These are phyloP conservation scores for Scaptomyza pallida DNA, from an alignment of 1,140 invertebrate species.

Conservation along the genomic window DNA sequence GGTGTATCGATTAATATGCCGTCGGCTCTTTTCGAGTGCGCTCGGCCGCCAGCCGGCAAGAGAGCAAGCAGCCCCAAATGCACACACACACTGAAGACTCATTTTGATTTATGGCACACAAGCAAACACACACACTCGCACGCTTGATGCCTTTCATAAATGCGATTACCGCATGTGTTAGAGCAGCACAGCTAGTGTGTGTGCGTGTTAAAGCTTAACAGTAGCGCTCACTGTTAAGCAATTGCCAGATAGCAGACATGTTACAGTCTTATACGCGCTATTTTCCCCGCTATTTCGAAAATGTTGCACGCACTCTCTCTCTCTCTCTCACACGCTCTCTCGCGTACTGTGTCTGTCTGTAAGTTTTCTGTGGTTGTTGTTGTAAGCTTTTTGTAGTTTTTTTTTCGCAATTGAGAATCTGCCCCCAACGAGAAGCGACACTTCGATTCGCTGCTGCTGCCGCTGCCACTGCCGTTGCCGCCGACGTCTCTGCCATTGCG, in stretches of 20 bases:
- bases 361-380: constrained; percentile 27
- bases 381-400: constrained; percentile 42
- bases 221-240: constrained; percentile 13
- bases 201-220: constrained; percentile 34
- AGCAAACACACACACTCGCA: constrained; percentile 7
- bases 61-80: constrained; percentile 9
- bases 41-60: constrained; percentile 25
- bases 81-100: constrained; percentile 18
- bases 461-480: constrained; percentile 42
- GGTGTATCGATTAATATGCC: constrained; percentile 40
- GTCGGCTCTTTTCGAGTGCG: constrained; percentile 28
- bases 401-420: constrained; percentile 1
- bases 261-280: constrained; percentile 40
- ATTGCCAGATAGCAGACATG: not conserved
- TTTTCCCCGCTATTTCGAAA: constrained; percentile 42
- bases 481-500: constrained; percentile 17
- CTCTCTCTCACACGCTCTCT: constrained; percentile 15
- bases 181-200: constrained; percentile 48
- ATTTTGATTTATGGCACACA: constrained; percentile 50
- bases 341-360: constrained; percentile 11
- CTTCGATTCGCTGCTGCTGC: constrained; percentile 58
- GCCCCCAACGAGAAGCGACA: constrained; percentile 30
- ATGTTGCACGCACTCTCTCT: constrained; percentile 39
- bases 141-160: constrained; percentile 31
- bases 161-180: constrained; percentile 34